A percentile compares a stretch with the other conserved stretches of the same genome.
Conservation (phyloP, 2,888 invertebrate genomes). For the Cactoblastis cactorum region DNA sequence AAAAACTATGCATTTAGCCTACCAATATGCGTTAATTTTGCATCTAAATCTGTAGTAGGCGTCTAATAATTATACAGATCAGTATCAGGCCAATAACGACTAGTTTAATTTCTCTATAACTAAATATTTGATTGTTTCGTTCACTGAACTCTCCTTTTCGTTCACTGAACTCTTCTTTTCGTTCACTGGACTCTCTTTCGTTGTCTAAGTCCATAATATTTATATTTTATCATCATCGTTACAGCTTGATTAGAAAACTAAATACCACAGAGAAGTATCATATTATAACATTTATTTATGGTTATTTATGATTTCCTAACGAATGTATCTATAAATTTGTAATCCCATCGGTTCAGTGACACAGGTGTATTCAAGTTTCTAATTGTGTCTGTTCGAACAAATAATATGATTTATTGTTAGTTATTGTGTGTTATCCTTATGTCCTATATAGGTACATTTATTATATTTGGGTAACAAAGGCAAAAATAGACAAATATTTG, state of each 20-base stretch:
- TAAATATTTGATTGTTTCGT: constrained; percentile 1
- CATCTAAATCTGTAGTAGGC: too few relatives aligned
- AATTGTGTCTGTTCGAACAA: neutral
- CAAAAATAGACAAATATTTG: too few relatives aligned
- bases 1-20: too few relatives aligned
- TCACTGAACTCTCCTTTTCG: neutral
- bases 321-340: constrained; percentile 6
- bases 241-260: constrained; percentile 5
- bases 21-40: too few relatives aligned
- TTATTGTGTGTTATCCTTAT: neutral
- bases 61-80: too few relatives aligned
- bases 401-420: neutral
- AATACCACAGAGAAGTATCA: constrained; percentile 4
- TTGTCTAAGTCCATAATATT: neutral
- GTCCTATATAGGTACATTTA: neutral
- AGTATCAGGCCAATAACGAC: too few relatives aligned
- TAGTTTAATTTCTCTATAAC: neutral
- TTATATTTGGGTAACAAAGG: too few relatives aligned
- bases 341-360: neutral
- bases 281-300: neutral
- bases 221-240: neutral
- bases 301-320: constrained; percentile 5
- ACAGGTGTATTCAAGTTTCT: neutral
- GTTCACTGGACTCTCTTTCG: neutral
- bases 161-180: neutral